Percentiles rank a stretch among this genome's conserved stretches.
phyloP scores from a whole-genome alignment of 2,888 invertebrate genomes.

The Dasypolia templi region DNA sequence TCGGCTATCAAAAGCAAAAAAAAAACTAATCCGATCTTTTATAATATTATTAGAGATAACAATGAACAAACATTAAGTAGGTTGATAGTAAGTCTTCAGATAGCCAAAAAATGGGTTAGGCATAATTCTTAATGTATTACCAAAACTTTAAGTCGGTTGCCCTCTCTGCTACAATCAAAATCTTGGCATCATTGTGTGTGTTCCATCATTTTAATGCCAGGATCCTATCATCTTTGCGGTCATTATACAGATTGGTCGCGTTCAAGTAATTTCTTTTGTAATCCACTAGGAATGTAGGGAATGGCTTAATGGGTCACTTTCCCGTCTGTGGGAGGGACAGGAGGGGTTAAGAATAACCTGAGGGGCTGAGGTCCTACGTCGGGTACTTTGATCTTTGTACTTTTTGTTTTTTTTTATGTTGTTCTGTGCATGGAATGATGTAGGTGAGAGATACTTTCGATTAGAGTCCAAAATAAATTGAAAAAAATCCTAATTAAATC shows the following conservation, averaged over 20 bases:
- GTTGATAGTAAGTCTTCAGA: no score
- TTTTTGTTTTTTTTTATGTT: not conserved
- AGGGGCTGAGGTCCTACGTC: constrained; percentile 24
- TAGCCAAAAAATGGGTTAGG: no score
- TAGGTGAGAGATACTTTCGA: not conserved
- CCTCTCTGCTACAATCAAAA: not conserved
- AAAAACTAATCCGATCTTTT: no score
- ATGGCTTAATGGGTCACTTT: constrained; percentile 67
- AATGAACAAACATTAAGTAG: no score
- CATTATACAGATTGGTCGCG: constrained; percentile 77
- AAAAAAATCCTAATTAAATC: not conserved
- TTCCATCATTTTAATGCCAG: constrained; percentile 70
- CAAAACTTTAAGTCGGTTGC: no score
- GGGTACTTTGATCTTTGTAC: constrained; percentile 45
- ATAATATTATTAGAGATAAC: no score
- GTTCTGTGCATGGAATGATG: not conserved
- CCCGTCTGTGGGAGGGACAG: constrained; percentile 16
- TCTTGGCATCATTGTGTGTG: constrained; percentile 70
- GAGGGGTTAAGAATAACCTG: constrained; percentile 19
- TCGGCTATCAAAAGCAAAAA: no score
- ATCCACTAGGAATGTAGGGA: constrained; percentile 68
- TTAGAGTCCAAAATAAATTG: not conserved
- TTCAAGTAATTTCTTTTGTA: constrained; percentile 73
- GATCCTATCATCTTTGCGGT: constrained; percentile 70
- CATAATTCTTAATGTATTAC: no score